A percentile compares a stretch with the other conserved stretches of the same genome.
phyloP scores from a whole-genome alignment of 1,140 invertebrate species.

The Microplitis mediator region DNA sequence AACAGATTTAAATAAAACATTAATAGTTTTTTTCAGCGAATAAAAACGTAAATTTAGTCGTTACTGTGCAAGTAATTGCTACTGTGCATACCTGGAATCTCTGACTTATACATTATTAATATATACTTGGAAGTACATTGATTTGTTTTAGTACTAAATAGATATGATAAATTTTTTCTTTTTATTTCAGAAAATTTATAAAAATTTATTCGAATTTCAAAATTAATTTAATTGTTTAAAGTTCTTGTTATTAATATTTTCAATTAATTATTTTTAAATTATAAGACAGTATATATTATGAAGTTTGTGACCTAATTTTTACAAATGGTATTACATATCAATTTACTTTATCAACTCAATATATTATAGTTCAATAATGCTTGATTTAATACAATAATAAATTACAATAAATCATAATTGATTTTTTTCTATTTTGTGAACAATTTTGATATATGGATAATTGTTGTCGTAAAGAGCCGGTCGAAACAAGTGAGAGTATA shows the following conservation, averaged over 20 bases:
- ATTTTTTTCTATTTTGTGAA: no score
- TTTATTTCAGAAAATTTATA: no score
- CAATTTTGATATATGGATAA: no score
- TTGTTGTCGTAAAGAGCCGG: constrained; percentile 31
- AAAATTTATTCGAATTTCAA: no score
- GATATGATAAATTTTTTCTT: neutral
- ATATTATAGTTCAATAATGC: no score
- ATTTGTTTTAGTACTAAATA: neutral
- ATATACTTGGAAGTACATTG: neutral
- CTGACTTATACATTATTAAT: neutral
- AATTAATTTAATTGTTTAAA: neutral
- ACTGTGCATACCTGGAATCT: constrained; percentile 2
- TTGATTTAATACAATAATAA: no score
- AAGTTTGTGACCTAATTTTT: constrained; percentile 5
- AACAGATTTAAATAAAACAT: neutral
- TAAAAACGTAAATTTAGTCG: neutral
- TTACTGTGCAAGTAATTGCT: neutral
- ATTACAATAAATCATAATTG: no score
- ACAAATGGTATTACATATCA: neutral
- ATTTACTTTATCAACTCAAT: neutral
- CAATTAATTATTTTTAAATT: neutral
- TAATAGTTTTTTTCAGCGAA: neutral
- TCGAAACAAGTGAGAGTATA: constrained; percentile 52
- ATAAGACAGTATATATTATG: neutral
- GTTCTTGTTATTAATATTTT: neutral